Evolutionary conservation across 1,140 invertebrate genomes (phyloP).

Genomic region (Drosophila erecta): DNA sequence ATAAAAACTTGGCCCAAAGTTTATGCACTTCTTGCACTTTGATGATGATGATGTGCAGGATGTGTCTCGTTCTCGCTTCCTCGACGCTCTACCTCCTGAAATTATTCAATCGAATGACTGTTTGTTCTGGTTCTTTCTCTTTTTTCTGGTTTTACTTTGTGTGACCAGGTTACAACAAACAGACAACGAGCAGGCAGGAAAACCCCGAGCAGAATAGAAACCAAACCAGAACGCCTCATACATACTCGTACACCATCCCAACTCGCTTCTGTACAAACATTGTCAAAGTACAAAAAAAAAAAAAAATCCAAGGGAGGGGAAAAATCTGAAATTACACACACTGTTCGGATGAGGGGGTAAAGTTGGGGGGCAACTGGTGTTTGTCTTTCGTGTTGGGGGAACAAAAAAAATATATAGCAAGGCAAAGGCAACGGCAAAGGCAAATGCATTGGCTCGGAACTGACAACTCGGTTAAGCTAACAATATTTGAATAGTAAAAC

Average conservation of each 20-base stretch:
- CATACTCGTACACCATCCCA: constrained; percentile 3
- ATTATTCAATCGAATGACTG: constrained; percentile 76
- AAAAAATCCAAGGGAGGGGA: not conserved
- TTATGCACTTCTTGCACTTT: constrained; percentile 65
- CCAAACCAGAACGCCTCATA: constrained; percentile 28
- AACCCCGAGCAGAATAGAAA: constrained; percentile 29
- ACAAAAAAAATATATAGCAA: constrained; percentile 19
- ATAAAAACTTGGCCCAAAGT: constrained; percentile 54
- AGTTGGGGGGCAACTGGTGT: constrained; percentile 39
- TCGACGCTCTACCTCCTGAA: constrained; percentile 15
- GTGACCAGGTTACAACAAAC: constrained; percentile 69
- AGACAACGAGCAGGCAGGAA: constrained; percentile 9
- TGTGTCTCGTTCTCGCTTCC: constrained; percentile 16
- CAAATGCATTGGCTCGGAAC: constrained; percentile 74
- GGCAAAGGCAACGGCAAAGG: constrained; percentile 4
- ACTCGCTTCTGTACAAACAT: constrained; percentile 58
- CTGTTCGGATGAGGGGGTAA: constrained; percentile 14
- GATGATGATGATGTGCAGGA: constrained; percentile 52
- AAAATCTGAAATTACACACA: constrained; percentile 68
- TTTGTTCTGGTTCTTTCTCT: constrained; percentile 61
- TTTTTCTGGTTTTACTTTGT: constrained; percentile 55
- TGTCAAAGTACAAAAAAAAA: constrained; percentile 53
- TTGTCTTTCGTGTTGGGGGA: constrained; percentile 59
- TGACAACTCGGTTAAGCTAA: constrained; percentile 77
- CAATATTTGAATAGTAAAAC: constrained; percentile 74